These are phyloP conservation scores for Ctenicera cuprea DNA, from an alignment of 2,888 invertebrate species.

Conservation along the genomic window DNA sequence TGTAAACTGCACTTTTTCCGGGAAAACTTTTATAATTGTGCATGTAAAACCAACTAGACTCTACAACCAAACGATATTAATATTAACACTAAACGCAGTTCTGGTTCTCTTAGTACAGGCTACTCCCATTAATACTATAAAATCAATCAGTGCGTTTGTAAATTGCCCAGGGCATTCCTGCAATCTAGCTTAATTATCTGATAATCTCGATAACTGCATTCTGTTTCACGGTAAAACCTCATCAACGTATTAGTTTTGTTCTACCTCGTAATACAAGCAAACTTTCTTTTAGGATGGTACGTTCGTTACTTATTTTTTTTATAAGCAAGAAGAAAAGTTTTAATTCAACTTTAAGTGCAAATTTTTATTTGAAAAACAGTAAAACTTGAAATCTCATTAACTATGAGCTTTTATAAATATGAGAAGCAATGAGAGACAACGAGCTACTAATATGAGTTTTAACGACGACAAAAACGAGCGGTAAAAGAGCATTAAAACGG, in stretches of 20 bases:
- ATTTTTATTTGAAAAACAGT: too few species aligned
- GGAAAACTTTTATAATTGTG: too few species aligned
- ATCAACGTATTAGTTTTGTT: too few species aligned
- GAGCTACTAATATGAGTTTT: slow-evolving; percentile 17
- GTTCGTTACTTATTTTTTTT: too few species aligned
- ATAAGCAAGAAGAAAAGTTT: too few species aligned
- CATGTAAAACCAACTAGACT: too few species aligned
- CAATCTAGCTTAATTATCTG: slow-evolving; percentile 24
- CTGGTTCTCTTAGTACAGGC: slow-evolving; percentile 11
- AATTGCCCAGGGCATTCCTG: slow-evolving; percentile 25
- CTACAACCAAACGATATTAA: slow-evolving; percentile 18
- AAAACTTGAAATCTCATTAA: slow-evolving; percentile 3
- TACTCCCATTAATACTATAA: slow-evolving; percentile 28
- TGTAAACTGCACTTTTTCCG: too few species aligned
- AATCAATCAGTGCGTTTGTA: slow-evolving; percentile 28
- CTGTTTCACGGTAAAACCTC: too few species aligned
- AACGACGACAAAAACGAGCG: slow-evolving; percentile 12
- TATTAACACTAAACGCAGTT: slow-evolving; percentile 8
- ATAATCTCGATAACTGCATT: background rate
- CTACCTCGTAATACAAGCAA: too few species aligned
- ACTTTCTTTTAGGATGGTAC: too few species aligned
- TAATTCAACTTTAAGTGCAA: too few species aligned
- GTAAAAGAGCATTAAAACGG: slow-evolving; percentile 11
- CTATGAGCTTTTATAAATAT: background rate
- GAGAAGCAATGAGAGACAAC: background rate